Evolutionary conservation across 2,888 invertebrate species (phyloP).

Genomic region (Arrhopalites spinosus): DNA sequence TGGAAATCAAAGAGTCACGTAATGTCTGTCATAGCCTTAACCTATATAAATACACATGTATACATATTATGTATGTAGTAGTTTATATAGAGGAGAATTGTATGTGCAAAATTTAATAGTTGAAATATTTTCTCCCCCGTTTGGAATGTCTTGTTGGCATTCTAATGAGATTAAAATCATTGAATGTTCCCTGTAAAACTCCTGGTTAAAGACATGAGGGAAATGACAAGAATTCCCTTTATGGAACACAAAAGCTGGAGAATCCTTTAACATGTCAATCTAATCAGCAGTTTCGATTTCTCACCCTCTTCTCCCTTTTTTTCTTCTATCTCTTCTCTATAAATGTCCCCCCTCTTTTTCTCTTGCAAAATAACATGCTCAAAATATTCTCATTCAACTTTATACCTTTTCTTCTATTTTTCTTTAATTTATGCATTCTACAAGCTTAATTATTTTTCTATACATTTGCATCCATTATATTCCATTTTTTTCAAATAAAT

Average conservation of each 20-base stretch:
- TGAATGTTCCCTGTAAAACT: not conserved
- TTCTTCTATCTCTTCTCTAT: not conserved
- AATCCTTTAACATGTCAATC: conserved; percentile 42
- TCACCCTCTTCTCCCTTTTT: conserved; percentile 19
- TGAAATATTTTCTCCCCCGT: not conserved
- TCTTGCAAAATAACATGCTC: too few species aligned
- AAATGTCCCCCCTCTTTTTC: not conserved
- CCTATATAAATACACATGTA: too few species aligned
- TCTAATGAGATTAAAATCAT: conserved; percentile 37
- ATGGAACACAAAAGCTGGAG: conserved; percentile 34
- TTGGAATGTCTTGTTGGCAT: conserved; percentile 7
- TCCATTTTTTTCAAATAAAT: too few species aligned
- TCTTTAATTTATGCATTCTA: too few species aligned
- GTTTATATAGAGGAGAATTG: too few species aligned
- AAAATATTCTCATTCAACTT: too few species aligned
- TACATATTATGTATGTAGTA: too few species aligned
- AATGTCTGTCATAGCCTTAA: too few species aligned
- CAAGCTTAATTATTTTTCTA: too few species aligned
- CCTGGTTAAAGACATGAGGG: conserved; percentile 12
- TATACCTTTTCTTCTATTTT: too few species aligned
- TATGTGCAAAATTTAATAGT: not conserved
- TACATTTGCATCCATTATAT: too few species aligned
- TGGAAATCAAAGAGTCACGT: too few species aligned
- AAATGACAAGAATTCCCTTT: conserved; percentile 39
- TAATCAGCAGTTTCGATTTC: conserved; percentile 41